Base-by-base conservation (phyloP, 2,888 invertebrate genomes). In the Eupithecia exiguata region DNA sequence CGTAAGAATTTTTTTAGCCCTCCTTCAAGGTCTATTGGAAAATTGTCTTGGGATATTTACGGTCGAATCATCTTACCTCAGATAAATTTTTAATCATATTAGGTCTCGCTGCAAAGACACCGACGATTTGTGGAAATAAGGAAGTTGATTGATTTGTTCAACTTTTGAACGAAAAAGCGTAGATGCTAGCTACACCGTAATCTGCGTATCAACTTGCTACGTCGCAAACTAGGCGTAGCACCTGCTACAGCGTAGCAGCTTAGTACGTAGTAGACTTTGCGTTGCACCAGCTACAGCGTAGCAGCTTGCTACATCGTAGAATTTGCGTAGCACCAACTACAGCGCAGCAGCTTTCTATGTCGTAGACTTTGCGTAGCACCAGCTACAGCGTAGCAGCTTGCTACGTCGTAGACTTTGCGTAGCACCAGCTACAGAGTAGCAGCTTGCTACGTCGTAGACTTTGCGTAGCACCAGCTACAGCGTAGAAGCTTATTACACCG, bases 291-390 rank as follows among this genome's bases (percentile, higher is more conserved):
- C 49, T 10, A 53, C 49, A 53, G 21, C 49, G 49, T 53, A 53
- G 49, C n/a, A 9, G 9, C 21, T 10, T 14, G 58, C 62, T 62
- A 38, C 63, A 1, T 12, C n/a, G n/a, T 36, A 65, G 12, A n/a
- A 0, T 65, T n/a, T 9, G 36, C 21, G 63, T 10, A 65, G 63
- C 38, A 65, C n/a, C 1, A 21, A 61, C 69, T 72, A 53, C 72
- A 67, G 14, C 63, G 72, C 68, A 72, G 63, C 49, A 53, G 61
- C 61, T 5, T 14, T 12, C 10, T 67, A 67, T 58, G 21, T 46
- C 62, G 30, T 61, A 30, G 30, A n/a, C 7, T 7, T 30, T 1
- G 25, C 16, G 46, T 46, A 46, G 9, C 46, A n/a, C 46, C 10
- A 53, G 21, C 21, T 10, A 53, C 53, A 53, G 53, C 21, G 10